Conservation (phyloP, 2,888 invertebrate species). For the Barypeithes pellucidus region DNA sequence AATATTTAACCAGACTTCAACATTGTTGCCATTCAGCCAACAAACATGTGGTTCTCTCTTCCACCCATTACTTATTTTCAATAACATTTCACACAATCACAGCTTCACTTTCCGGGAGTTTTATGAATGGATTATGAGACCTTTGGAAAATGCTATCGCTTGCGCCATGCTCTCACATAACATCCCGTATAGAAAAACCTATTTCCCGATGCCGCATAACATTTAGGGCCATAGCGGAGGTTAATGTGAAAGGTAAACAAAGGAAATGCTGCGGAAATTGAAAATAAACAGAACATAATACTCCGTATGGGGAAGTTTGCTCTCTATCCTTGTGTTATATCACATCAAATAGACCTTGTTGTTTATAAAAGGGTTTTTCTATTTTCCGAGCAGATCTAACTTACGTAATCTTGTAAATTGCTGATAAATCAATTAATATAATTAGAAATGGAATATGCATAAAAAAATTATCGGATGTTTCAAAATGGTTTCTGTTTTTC, state of each 20-base stretch:
- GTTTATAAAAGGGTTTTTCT: background rate
- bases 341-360: slow-evolving; percentile 1
- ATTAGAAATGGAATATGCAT: no score
- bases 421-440: background rate
- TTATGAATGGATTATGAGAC: no score
- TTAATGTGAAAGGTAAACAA: slow-evolving; percentile 24
- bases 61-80: no score
- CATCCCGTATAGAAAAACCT: background rate
- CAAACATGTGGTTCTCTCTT: no score
- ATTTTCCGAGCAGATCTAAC: background rate
- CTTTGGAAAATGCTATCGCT: no score
- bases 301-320: background rate
- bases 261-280: slow-evolving; percentile 21
- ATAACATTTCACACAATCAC: no score
- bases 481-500: no score
- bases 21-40: no score
- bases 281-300: slow-evolving; percentile 28
- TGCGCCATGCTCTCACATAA: no score
- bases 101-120: no score
- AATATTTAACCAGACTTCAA: no score
- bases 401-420: background rate
- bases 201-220: background rate
- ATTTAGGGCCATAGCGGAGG: slow-evolving; percentile 3
- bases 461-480: no score
- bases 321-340: slow-evolving; percentile 6